These are phyloP conservation scores for Nyctibius bracteatus DNA, from an alignment of 2,113 vertebrate species.

Conservation along the genomic window DNA sequence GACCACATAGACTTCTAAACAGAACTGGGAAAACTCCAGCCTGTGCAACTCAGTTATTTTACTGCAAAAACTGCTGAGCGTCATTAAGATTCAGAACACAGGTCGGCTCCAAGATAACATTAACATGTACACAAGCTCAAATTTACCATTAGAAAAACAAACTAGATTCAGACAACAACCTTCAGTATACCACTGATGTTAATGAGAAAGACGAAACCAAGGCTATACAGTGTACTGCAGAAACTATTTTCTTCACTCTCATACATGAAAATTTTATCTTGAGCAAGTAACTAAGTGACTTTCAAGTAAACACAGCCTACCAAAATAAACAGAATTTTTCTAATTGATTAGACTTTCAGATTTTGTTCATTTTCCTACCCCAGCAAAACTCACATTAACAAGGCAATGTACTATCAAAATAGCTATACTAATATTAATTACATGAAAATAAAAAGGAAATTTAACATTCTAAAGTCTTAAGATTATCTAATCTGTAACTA, in stretches of 20 bases:
- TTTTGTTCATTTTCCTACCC: background rate
- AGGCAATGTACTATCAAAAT: constrained; percentile 29
- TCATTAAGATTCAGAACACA: background rate
- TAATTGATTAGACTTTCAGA: constrained; percentile 5
- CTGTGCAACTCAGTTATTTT: background rate
- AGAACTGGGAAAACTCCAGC: background rate
- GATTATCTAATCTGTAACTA: constrained; percentile 68
- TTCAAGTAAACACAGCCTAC: constrained; percentile 12
- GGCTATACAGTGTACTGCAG: background rate
- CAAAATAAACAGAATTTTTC: constrained; percentile 21
- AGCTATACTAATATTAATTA: constrained; percentile 59
- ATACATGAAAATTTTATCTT: background rate
- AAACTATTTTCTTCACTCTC: background rate
- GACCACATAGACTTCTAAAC: background rate
- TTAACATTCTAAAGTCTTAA: constrained; percentile 45
- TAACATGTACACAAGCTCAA: background rate
- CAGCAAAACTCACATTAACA: constrained; percentile 31
- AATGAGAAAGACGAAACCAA: background rate
- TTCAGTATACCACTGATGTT: background rate
- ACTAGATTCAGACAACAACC: background rate
- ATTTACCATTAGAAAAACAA: background rate
- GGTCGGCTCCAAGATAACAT: background rate
- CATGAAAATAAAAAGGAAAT: constrained; percentile 46
- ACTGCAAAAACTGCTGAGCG: background rate
- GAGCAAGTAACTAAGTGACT: background rate